A percentile compares a stretch with the other conserved stretches of the same genome.
phyloP scores from a whole-genome alignment of 1,140 invertebrate genomes.

The Apis florea region DNA sequence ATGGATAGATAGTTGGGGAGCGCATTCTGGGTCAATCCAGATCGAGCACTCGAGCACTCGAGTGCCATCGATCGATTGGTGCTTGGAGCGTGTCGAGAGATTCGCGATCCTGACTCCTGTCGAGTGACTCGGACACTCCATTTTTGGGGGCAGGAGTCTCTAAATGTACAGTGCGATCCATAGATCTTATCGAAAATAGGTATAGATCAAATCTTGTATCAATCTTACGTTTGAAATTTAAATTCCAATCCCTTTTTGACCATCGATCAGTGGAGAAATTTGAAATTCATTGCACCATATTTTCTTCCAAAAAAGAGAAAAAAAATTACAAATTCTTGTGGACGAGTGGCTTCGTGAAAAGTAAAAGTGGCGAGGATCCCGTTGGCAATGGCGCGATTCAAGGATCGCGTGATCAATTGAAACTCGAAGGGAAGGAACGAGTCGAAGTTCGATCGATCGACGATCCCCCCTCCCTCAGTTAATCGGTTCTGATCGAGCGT shows the following conservation, averaged over 20 bases:
- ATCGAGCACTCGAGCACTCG: background rate
- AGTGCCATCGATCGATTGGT: conserved; percentile 13
- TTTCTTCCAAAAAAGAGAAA: too few species aligned
- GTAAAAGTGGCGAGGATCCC: conserved; percentile 1
- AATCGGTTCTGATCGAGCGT: background rate
- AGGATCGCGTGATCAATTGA: background rate
- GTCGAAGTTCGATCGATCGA: background rate
- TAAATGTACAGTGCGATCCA: background rate
- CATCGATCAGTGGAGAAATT: too few species aligned
- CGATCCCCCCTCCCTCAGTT: background rate
- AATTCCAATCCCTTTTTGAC: too few species aligned
- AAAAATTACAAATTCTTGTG: too few species aligned
- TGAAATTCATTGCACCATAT: too few species aligned
- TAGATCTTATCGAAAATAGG: too few species aligned
- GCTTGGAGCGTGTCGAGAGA: background rate
- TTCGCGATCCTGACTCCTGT: background rate
- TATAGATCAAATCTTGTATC: too few species aligned
- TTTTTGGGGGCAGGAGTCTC: background rate
- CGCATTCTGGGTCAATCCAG: background rate
- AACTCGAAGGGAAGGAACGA: background rate
- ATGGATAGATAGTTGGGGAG: too few species aligned
- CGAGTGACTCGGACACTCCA: background rate
- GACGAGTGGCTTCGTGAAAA: conserved; percentile 17
- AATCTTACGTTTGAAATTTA: too few species aligned
- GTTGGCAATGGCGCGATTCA: conserved; percentile 16